Evolutionary conservation across 2,113 vertebrate species (phyloP).

Genomic region (Tyto alba): DNA sequence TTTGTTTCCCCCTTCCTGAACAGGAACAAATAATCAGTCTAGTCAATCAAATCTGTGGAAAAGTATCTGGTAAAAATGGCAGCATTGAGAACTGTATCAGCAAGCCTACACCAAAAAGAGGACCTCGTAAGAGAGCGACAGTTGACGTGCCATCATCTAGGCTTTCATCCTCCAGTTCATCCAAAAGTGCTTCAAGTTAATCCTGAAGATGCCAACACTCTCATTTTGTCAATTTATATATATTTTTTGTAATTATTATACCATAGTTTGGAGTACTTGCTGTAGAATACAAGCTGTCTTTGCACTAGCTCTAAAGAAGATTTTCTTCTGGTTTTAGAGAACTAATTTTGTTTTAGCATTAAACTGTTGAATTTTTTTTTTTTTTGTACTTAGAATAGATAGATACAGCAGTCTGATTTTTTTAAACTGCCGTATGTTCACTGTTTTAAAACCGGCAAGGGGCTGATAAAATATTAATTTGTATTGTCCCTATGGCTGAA

Average conservation of each 20-base stretch:
- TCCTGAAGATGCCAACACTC: conserved; percentile 80
- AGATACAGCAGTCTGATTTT: conserved; percentile 77
- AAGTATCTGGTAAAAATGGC: conserved; percentile 84
- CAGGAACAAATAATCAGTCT: conserved; percentile 97
- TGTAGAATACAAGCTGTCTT: conserved; percentile 96
- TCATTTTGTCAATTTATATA: conserved; percentile 72
- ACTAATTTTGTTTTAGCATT: conserved; percentile 92
- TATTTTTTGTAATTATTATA: conserved; percentile 85
- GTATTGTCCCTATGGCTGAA: conserved; percentile 73
- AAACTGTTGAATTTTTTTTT: conserved; percentile 80
- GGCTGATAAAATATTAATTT: conserved; percentile 74
- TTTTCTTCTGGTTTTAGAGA: conserved; percentile 90
- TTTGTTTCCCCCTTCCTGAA: not conserved
- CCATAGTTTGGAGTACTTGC: conserved; percentile 92
- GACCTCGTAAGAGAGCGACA: conserved; percentile 89
- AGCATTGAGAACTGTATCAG: conserved; percentile 81
- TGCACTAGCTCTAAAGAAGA: conserved; percentile 99
- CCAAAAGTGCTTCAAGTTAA: conserved; percentile 86
- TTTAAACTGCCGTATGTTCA: conserved; percentile 78
- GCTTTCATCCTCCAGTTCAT: conserved; percentile 84
- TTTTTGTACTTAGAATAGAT: conserved; percentile 82
- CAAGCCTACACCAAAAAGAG: conserved; percentile 91
- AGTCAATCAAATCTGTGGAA: conserved; percentile 95
- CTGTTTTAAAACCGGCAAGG: conserved; percentile 78
- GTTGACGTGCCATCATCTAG: conserved; percentile 89